Evolutionary conservation across 2,797 vertebrate species (phyloP), one percentile per base, ranked within the genome.

Genomic region (Masticophis lateralis): DNA sequence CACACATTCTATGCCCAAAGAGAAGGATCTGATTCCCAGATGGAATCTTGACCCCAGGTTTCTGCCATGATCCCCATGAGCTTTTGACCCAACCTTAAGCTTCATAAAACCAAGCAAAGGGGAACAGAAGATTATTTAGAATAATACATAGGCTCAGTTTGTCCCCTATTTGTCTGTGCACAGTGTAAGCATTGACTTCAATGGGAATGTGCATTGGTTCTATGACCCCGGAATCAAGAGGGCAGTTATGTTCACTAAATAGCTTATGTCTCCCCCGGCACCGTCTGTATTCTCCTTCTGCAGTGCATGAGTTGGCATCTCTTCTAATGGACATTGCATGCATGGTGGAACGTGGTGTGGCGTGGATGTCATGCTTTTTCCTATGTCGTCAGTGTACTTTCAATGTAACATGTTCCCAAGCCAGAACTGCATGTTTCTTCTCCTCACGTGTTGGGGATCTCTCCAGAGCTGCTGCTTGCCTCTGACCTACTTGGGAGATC

Each of bases 301-400:
- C 95, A 86, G 94, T 14, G 95, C 96, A 96, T 37, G 92, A 95
- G 93, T 92, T 8, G 13, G 95, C 89, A 95, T 97, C 97, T 96
- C 97, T 96, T 96, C 55, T 86, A 88, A 92, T 94, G 96, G 96
- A 51, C 94, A 83, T 28, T 93, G 97, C 96, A 96, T 97, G 97
- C 74, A 43, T 91, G 53, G 0, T 63, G 57, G 79, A 61, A 91
- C 32, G 0, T 11, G 91, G 96, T 97, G 96, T 92, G 97, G 53
- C 47, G 8, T 92, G 83, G 22, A 12, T 61, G 91, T 91, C 97
- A 97, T 91, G 97, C 37, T 88, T 91, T 90, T 86, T 9, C 0
- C 79, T n/a, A 5, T 0, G 0, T 92, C 89, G 88, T 90, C 92
- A 0, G 7, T 59, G 93, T 92, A 59, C 63, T 89, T 83, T 13